Evolutionary conservation across 2,113 vertebrate species (phyloP), one percentile per base, ranked within the genome.

Genomic region (Ramphastos sulfuratus): DNA sequence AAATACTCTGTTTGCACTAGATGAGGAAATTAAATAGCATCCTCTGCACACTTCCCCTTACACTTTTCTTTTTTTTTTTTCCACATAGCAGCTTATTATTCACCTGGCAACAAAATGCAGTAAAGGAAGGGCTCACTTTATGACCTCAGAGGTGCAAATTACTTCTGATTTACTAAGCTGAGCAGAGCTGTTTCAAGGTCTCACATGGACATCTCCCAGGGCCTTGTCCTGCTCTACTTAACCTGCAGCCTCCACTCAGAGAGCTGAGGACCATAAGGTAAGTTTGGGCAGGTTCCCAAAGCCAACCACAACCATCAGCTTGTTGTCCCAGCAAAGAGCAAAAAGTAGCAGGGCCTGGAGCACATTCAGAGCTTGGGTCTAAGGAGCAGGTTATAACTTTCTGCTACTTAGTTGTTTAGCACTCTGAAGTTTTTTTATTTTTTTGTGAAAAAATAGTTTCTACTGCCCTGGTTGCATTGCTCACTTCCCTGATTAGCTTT

Each of bases 161-260:
- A 2, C 10, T 65, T 55, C 50, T 25, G n/a, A 23, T 25, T 6
- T 37, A 30, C 24, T 35, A 69, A 48, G 24, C 14, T 25, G n/a
- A 55, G n/a, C 33, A 78, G 46, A 82, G 33, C 8, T 77, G 18
- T 25, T 31, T 37, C 61, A 84, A 59, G 73, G 19, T 17, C 20
- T 11, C 31, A 7, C 33, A 4, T 11, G 5, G 3, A 0, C 30
- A 4, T 42, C 52, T 60, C 15, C 1, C 2, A 46, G 46, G 30
- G 6, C 31, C 31, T 24, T 1, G 0, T 24, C 48, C 73, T 46
- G 21, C 59, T 76, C 25, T 37, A 39, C 37, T 54, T 72, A 12
- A 35, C 54, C 33, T 55, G 42, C 56, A 88, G 56, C 66, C 37
- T 66, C 72, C 61, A 65, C 25, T 21, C n/a, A 28, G 74, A 19